phyloP scores from a whole-genome alignment of 2,888 invertebrate species.

The Saturnia pavonia region DNA sequence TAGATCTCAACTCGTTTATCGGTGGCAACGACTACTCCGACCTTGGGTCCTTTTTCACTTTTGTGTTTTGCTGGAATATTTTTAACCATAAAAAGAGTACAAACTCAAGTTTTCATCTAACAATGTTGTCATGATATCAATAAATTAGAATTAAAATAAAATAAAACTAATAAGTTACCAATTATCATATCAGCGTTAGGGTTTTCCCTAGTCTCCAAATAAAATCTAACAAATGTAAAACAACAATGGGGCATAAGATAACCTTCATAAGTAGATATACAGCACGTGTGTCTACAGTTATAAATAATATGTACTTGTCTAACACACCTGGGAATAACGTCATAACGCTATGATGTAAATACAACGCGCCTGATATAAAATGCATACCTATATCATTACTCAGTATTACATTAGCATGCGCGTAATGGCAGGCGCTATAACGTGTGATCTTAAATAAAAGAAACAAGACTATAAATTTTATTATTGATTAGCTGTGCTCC shows the following conservation, averaged over 20 bases:
- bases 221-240: neutral
- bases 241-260: neutral
- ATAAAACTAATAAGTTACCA: too few species aligned
- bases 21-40: too few species aligned
- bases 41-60: too few species aligned
- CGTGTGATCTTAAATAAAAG: neutral
- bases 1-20: too few species aligned
- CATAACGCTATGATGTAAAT: conserved; percentile 18
- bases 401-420: conserved; percentile 19
- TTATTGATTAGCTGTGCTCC: too few species aligned
- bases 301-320: neutral
- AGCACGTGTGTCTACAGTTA: neutral
- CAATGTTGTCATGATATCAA: too few species aligned
- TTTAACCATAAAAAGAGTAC: too few species aligned
- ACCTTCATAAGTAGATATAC: neutral
- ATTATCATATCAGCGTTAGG: neutral
- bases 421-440: conserved; percentile 33
- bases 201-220: neutral
- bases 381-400: conserved; percentile 30
- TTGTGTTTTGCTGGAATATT: too few species aligned
- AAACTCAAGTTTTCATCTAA: too few species aligned
- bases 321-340: conserved; percentile 18
- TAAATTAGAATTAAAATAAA: too few species aligned
- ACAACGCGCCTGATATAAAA: conserved; percentile 25
- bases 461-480: neutral